Conservation (phyloP, 2,888 invertebrate genomes). For the Cerastis leucographa region DNA sequence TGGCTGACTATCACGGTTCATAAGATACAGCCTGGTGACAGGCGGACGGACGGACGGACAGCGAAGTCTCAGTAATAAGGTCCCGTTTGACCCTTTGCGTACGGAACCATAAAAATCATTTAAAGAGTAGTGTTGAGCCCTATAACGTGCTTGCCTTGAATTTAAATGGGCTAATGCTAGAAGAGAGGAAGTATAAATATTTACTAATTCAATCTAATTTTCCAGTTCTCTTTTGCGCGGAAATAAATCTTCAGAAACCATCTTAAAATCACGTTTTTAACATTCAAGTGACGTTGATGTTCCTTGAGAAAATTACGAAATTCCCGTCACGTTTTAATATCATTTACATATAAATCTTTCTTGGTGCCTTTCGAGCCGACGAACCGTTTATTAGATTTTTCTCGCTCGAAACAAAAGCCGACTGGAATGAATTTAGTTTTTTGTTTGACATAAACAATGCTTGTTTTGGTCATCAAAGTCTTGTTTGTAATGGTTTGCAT, state of each 20-base stretch:
- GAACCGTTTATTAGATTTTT: conserved; percentile 46
- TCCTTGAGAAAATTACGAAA: conserved; percentile 48
- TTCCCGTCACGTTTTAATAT: conserved; percentile 64
- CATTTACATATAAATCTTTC: conserved; percentile 66
- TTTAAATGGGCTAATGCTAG: neutral
- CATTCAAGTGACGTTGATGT: conserved; percentile 54
- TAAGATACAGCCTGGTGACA: no score
- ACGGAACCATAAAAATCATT: no score
- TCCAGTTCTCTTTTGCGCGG: conserved; percentile 24
- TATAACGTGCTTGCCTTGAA: conserved; percentile 3
- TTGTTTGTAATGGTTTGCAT: conserved; percentile 26
- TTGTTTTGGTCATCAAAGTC: neutral
- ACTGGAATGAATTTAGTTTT: conserved; percentile 32
- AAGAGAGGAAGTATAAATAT: conserved; percentile 1
- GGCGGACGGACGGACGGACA: no score
- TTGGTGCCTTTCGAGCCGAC: conserved; percentile 42
- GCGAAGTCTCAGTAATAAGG: no score
- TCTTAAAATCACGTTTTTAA: conserved; percentile 45
- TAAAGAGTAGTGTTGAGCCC: neutral
- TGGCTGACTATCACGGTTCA: no score
- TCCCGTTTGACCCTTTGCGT: no score
- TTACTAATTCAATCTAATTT: conserved; percentile 45
- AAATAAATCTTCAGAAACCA: conserved; percentile 40
- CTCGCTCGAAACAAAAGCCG: conserved; percentile 47
- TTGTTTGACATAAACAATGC: conserved; percentile 6